Evolutionary conservation across 2,888 invertebrate species (phyloP).

Genomic region (Eubasilissa splendida): DNA sequence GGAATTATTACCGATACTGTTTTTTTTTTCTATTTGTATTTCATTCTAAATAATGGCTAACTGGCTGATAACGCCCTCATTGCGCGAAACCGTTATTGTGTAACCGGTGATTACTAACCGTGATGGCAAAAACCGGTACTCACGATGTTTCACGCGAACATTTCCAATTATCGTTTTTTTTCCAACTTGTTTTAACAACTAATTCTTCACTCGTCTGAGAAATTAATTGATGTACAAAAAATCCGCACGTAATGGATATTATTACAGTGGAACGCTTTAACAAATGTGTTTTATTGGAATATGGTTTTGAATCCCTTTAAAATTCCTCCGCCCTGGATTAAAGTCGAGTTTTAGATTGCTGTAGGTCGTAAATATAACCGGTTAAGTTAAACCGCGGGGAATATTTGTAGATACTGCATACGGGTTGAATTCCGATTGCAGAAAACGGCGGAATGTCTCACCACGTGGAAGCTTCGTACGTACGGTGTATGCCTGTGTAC

Average conservation of each 20-base stretch:
- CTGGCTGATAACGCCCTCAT: not conserved
- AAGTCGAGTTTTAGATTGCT: constrained; percentile 21
- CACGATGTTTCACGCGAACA: too few species aligned
- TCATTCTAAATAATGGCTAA: not conserved
- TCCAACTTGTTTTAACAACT: too few species aligned
- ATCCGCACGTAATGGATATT: too few species aligned
- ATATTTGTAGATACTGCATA: not conserved
- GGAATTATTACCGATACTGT: too few species aligned
- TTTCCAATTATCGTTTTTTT: too few species aligned
- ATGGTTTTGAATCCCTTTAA: not conserved
- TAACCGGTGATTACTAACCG: not conserved
- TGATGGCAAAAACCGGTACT: too few species aligned
- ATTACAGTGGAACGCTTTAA: too few species aligned
- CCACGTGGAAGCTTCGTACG: not conserved
- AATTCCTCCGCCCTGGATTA: not conserved
- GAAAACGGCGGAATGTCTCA: not conserved
- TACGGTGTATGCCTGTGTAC: too few species aligned
- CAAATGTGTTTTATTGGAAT: too few species aligned
- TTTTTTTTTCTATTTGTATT: not conserved
- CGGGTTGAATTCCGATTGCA: not conserved
- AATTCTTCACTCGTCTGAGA: too few species aligned
- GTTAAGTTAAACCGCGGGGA: not conserved
- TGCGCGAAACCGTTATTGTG: constrained; percentile 3
- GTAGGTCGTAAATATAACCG: constrained; percentile 38
- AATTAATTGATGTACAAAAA: too few species aligned